Evolutionary conservation across 2,888 invertebrate genomes (phyloP).

Genomic region (Meganola albula): DNA sequence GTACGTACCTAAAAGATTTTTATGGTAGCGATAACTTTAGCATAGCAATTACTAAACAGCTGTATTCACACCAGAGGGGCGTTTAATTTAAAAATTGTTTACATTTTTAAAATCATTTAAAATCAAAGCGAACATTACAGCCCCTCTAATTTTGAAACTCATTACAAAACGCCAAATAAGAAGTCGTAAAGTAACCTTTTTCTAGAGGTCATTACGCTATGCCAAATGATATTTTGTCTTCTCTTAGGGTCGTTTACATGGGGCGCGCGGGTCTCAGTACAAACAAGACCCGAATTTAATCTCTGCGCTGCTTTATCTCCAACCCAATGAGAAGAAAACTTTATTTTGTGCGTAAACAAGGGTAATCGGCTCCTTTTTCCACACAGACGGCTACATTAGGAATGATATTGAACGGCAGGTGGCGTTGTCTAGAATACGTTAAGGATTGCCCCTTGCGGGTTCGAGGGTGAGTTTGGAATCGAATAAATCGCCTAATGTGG

Average conservation of each 20-base stretch:
- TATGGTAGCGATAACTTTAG: too few relatives aligned
- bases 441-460: constrained; percentile 30
- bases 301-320: constrained; percentile 61
- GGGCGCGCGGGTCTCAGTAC: constrained; percentile 48
- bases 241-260: constrained; percentile 63
- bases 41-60: constrained; percentile 15
- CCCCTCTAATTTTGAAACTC: constrained; percentile 64
- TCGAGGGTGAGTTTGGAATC: constrained; percentile 37
- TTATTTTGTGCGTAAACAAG: constrained; percentile 71
- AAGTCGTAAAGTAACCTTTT: constrained; percentile 69
- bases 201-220: constrained; percentile 64
- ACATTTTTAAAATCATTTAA: constrained; percentile 41
- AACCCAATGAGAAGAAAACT: constrained; percentile 69
- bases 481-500: constrained; percentile 40
- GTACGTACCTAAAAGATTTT: too few relatives aligned
- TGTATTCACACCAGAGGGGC: constrained; percentile 13
- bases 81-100: constrained; percentile 19
- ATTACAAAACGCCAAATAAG: constrained; percentile 69
- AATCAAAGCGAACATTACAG: constrained; percentile 48
- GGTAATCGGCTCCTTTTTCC: constrained; percentile 61
- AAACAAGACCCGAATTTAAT: constrained; percentile 71
- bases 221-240: constrained; percentile 71
- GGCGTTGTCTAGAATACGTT: constrained; percentile 58
- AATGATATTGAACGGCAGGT: constrained; percentile 59
- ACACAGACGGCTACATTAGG: constrained; percentile 45